Percentiles rank a stretch among this genome's conserved stretches.
phyloP scores from a whole-genome alignment of 1,140 invertebrate genomes.

The Drosophila yakuba region DNA sequence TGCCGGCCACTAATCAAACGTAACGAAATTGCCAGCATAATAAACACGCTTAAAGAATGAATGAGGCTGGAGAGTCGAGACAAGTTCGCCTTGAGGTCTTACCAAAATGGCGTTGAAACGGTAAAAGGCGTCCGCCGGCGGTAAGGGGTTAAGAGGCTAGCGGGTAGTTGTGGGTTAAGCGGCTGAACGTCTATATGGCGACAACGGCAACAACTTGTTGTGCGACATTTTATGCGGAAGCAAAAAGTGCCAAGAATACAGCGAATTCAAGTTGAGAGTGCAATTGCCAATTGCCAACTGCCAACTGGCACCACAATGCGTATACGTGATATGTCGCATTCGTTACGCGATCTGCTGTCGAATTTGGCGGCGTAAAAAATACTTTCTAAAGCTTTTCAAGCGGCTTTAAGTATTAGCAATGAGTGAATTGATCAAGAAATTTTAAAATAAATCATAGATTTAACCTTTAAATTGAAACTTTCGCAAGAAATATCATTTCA shows the following conservation, averaged over 20 bases:
- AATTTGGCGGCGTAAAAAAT: constrained; percentile 7
- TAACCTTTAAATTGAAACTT: no score
- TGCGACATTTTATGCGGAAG: constrained; percentile 70
- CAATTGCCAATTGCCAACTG: not conserved
- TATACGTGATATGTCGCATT: constrained; percentile 74
- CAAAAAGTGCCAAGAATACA: constrained; percentile 47
- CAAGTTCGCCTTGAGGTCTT: constrained; percentile 79
- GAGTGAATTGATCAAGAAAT: no score
- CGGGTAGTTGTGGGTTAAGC: constrained; percentile 27
- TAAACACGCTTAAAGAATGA: constrained; percentile 77
- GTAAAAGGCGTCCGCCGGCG: constrained; percentile 50
- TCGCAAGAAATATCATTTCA: not conserved
- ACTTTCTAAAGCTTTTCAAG: constrained; percentile 14
- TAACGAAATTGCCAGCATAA: constrained; percentile 77
- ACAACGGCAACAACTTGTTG: constrained; percentile 61
- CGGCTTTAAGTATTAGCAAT: not conserved
- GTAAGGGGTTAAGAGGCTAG: not conserved
- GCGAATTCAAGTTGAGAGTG: constrained; percentile 35
- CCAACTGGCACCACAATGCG: constrained; percentile 43
- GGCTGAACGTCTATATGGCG: constrained; percentile 41
- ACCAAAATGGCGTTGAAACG: constrained; percentile 80
- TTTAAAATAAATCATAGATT: not conserved
- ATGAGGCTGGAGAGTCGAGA: constrained; percentile 51
- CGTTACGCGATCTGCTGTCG: constrained; percentile 20
- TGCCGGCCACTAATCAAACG: constrained; percentile 81